Evolutionary conservation across 2,888 invertebrate genomes (phyloP), one percentile per base, ranked within the genome.

Genomic region (Aricia artaxerxes): DNA sequence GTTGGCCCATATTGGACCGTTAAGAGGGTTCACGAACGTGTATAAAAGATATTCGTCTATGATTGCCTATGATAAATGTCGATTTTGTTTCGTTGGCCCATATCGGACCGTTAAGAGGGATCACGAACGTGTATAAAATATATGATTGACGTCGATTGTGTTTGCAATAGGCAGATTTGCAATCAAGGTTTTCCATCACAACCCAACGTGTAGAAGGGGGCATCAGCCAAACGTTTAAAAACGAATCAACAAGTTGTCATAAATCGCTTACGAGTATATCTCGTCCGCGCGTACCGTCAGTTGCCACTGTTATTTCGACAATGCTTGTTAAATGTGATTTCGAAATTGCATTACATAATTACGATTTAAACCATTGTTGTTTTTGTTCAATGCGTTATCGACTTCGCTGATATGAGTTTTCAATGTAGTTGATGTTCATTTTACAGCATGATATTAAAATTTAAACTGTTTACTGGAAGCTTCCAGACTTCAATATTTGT

Each of bases 291-390:
- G 35, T 35, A 38, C 35, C 69, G 69, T 24, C 75, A 11, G 53
- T 53, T 76, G 35, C 53, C 35, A 31, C 76, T 57, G 16, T 76
- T 76, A 76, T 76, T 76, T 57, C 35, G 76, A 31, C 76, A 76
- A 57, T 75, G 75, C 53, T 57, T 6, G 76, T 76, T 76, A 76
- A 76, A 76, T 57, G 76, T 57, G 57, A 76, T 76, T 76, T 31
- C 76, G 53, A 76, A 76, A 76, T 76, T 76, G 57, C 57, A 35
- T 57, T 76, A 76, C 57, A 57, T 76, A 76, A 76, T 76, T 76
- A 76, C 53, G 53, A 76, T 76, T 76, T 57, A 76, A 76, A 57
- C 76, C 76, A 35, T 76, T 76, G 53, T 53, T 76, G 76, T 76
- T 76, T 76, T 76, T 76, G 49, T 76, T 76, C 24, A 76, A 76